Evolutionary conservation across 2,888 invertebrate genomes (phyloP), one percentile per base, ranked within the genome.

Genomic region (Dione vanillae): DNA sequence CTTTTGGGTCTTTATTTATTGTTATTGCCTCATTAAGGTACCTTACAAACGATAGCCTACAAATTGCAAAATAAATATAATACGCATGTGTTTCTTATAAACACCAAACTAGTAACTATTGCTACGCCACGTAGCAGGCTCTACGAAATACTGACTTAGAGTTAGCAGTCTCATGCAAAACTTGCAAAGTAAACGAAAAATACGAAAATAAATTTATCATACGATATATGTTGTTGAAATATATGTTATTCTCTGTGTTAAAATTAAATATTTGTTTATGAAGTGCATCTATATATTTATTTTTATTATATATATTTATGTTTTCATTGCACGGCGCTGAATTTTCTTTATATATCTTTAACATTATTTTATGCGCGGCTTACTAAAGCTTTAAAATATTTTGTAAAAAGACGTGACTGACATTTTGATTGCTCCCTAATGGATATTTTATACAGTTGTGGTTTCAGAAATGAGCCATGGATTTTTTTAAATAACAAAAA

Each of bases 1-100:
- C 87, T 92, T 92, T 92, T 89, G 92, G 92, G 92, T 89, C 92
- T 86, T 91, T 92, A 93, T 93, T 93, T 93, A 93, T 92, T 92
- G 92, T 93, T 93, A 93, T 93, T 91, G 85, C 92, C 91, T 92
- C 92, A 92, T 93, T 93, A 93, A 90, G 90, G 90, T 89, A 86
- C 89, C 87, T 88, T 90, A 87, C 85, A 87, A 88, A 85, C 90
- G 91, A 93, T 93, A 92, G 90, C 88, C 90, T 85, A 91, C 92
- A 91, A 91, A 92, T 92, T 92, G 88, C 91, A 87, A 90, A 61
- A 91, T 92, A 92, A 91, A 92, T 92, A 91, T 88, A 90, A 5
- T 64, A 37, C 40, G 40, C 14, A 61, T n/a, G n/a, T n/a, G 14
- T 43, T 45, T 45, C 61, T 45, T 61, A 35, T 10, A n/a, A 45